Evolutionary conservation across 2,113 vertebrate genomes (phyloP).

Genomic region (Calidris pugnax): DNA sequence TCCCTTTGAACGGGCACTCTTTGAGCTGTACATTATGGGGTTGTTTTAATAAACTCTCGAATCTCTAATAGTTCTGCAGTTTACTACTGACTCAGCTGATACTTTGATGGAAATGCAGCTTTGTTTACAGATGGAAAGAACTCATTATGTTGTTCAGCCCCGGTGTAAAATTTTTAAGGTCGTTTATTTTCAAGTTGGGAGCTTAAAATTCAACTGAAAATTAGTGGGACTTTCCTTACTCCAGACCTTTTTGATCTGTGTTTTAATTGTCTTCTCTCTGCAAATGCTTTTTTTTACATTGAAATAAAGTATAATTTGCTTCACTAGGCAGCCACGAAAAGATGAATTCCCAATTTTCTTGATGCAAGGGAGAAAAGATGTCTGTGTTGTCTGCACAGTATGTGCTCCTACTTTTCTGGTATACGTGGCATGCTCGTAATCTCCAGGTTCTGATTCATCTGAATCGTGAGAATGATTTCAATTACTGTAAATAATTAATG

Average conservation of each 20-base stretch:
- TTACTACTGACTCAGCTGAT: background rate
- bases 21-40: background rate
- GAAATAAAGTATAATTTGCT: background rate
- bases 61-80: background rate
- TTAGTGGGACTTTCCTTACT: background rate
- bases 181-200: background rate
- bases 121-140: background rate
- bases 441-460: background rate
- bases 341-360: background rate
- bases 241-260: background rate
- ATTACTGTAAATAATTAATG: background rate
- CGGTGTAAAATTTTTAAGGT: background rate
- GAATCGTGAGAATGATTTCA: background rate
- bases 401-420: background rate
- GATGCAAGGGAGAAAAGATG: background rate
- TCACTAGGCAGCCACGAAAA: background rate
- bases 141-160: background rate
- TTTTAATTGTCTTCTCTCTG: background rate
- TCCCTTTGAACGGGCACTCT: background rate
- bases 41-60: background rate
- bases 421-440: background rate
- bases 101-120: background rate
- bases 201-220: background rate
- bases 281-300: background rate
- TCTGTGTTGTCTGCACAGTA: background rate